Evolutionary conservation across 2,113 vertebrate species (phyloP), one percentile per base, ranked within the genome.

Genomic region (Microcebus murinus): DNA sequence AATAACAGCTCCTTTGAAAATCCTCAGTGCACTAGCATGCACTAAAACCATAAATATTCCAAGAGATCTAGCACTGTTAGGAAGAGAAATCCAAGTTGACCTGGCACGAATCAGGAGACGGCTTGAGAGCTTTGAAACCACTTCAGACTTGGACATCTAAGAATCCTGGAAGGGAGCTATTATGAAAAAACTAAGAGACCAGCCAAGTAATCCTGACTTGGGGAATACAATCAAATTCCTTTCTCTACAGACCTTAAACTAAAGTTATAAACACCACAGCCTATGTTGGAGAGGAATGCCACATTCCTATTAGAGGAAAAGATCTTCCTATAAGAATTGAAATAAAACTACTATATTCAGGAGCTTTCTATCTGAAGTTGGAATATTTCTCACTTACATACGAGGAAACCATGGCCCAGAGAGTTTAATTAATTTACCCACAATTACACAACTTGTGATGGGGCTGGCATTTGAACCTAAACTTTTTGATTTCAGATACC

Each of bases 201-300:
- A 94, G 42, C 73, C 80, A 94, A 67, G 21, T 82, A 88, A 92
- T 86, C 45, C 48, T 95, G 59, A 76, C 20, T 74, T 89, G 18
- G 42, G 36, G 4, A 34, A 90, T 84, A 67, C 4, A 91, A 61
- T 86, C 88, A 94, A 89, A 94, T 86, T 85, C 31, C 27, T 96
- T 92, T 88, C 76, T 95, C 86, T 89, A 65, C 61, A 15, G 23
- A 3, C 36, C 48, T 97, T 73, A 91, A 59, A 92, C 74, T 57
- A 79, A 91, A 89, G 50, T 91, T 70, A 91, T 94, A 96, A 97
- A 85, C 6, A 86, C 3, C 4, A 95, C 3, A 71, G 61, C 81
- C 70, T 92, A 14, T 85, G 71, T 94, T 95, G 88, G 34, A 76
- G 27, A 92, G 23, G 10, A 92, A 79, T 90, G 4, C 0, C 31